A percentile compares a stretch with the other conserved stretches of the same genome.
Conservation (phyloP, 2,888 invertebrate genomes). For the Cephus rjabovi region DNA sequence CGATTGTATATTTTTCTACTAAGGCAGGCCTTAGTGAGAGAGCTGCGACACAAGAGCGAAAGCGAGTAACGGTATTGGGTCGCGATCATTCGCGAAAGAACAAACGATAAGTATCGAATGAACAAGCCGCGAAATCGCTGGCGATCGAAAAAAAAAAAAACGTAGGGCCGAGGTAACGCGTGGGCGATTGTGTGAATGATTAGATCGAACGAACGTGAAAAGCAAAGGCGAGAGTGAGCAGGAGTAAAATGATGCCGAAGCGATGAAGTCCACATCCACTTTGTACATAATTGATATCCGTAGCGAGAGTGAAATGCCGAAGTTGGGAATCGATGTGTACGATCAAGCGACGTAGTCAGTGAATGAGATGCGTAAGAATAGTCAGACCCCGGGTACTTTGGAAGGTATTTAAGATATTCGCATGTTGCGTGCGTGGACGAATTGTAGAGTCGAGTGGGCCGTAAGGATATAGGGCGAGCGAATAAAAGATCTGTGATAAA, state of each 20-base stretch:
- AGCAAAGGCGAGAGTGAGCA: conserved; percentile 7
- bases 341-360: neutral
- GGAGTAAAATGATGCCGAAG: neutral
- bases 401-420: neutral
- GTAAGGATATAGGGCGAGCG: conserved; percentile 50
- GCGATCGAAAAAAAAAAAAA: conserved; percentile 11
- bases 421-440: neutral
- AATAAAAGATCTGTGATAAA: conserved; percentile 69
- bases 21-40: conserved; percentile 65
- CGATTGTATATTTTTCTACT: conserved; percentile 67
- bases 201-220: neutral
- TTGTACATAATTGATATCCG: neutral
- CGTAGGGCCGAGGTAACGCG: conserved; percentile 41
- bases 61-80: conserved; percentile 25
- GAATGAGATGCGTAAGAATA: neutral
- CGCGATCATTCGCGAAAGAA: conserved; percentile 20
- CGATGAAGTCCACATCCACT: neutral
- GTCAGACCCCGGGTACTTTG: neutral
- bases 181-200: conserved; percentile 2
- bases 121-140: conserved; percentile 29
- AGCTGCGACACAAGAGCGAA: neutral
- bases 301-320: neutral
- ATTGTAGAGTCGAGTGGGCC: conserved; percentile 24
- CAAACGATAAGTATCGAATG: conserved; percentile 19
- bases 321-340: neutral